Conservation (phyloP, 2,888 invertebrate species). For the Megaustenia siamemsis region DNA sequence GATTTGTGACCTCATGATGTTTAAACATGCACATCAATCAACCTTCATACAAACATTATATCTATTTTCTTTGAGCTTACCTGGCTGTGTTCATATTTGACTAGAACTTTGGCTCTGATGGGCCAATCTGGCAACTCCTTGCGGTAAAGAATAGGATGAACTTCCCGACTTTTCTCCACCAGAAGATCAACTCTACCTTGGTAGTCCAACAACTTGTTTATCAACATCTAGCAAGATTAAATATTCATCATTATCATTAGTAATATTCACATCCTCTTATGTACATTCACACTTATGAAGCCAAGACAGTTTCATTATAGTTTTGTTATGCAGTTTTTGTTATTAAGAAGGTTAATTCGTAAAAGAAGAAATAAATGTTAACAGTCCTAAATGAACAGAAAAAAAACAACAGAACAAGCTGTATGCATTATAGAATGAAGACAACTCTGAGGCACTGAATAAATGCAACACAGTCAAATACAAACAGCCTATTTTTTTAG, state of each 20-base stretch:
- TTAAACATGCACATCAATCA: too few species aligned
- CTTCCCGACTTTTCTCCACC: constrained; percentile 61
- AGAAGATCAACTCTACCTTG: constrained; percentile 69
- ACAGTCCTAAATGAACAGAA: too few species aligned
- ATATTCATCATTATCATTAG: not conserved
- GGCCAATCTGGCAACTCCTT: constrained; percentile 66
- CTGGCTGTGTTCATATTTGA: constrained; percentile 70
- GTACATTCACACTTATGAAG: not conserved
- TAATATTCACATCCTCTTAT: not conserved
- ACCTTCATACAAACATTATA: not conserved
- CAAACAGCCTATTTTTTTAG: too few species aligned
- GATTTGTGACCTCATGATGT: too few species aligned
- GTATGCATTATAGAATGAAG: too few species aligned
- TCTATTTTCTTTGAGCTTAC: constrained; percentile 55
- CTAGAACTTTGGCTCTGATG: constrained; percentile 69
- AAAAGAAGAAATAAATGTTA: too few species aligned
- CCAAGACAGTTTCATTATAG: too few species aligned
- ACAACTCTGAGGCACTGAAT: too few species aligned
- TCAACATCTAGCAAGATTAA: constrained; percentile 62
- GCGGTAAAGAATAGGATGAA: constrained; percentile 72
- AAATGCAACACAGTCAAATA: too few species aligned
- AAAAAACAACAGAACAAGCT: too few species aligned
- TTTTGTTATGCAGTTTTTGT: too few species aligned
- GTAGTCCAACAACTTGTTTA: constrained; percentile 69
- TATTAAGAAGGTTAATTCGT: too few species aligned